Evolutionary conservation across 2,888 invertebrate genomes (phyloP).

Genomic region (Drosophila nr. medialis): DNA sequence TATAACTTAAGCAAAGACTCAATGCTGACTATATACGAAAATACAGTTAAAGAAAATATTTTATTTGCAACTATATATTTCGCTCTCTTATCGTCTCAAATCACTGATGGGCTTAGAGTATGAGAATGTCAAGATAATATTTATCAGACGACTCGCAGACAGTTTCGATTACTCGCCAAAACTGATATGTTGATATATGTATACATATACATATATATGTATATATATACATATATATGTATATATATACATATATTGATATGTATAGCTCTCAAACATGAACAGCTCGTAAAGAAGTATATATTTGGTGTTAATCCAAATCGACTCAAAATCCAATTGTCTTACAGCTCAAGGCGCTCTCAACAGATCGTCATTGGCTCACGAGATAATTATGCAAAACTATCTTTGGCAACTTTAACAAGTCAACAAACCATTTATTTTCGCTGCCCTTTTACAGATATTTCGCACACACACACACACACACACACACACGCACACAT

Average conservation of each 20-base stretch:
- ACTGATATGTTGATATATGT: not conserved
- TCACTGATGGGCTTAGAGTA: not conserved
- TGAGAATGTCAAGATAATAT: not conserved
- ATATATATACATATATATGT: no score
- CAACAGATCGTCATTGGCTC: slow-evolving; percentile 22
- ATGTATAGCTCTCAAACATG: not conserved
- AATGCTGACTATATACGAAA: not conserved
- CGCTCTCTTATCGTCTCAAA: not conserved
- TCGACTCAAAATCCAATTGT: slow-evolving; percentile 25
- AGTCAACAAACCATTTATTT: slow-evolving; percentile 68
- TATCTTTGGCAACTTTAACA: slow-evolving; percentile 48
- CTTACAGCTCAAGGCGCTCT: slow-evolving; percentile 32
- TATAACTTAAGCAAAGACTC: not conserved
- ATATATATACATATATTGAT: no score
- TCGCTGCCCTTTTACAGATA: slow-evolving; percentile 19
- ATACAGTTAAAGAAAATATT: not conserved
- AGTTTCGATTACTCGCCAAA: not conserved
- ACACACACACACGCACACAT: no score
- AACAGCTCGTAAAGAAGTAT: not conserved
- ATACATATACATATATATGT: no score
- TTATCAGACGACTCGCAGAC: not conserved
- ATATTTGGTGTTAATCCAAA: slow-evolving; percentile 5
- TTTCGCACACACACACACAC: slow-evolving; percentile 13
- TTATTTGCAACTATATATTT: not conserved
- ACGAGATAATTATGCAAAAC: slow-evolving; percentile 59